Evolutionary conservation across 2,113 vertebrate species (phyloP).

Genomic region (Limanda limanda): DNA sequence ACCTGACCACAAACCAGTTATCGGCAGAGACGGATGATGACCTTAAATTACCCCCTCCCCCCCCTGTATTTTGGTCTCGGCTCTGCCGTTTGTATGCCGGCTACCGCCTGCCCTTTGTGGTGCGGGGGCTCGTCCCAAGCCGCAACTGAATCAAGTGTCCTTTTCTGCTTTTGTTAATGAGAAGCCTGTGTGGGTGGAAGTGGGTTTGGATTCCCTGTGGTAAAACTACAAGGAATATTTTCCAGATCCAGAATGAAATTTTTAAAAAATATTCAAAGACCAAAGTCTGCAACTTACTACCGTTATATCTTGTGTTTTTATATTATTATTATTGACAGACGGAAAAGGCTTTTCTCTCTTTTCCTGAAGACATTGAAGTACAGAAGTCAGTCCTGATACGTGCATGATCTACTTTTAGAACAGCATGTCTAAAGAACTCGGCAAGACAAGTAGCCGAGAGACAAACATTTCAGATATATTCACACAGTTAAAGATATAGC

Average conservation of each 20-base stretch:
- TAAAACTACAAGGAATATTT: conserved; percentile 25
- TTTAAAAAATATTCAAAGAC: background rate
- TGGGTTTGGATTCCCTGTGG: conserved; percentile 25
- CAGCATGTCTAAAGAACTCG: too few relatives aligned
- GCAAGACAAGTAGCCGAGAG: too few relatives aligned
- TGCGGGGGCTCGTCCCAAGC: conserved; percentile 1
- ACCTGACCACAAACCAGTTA: conserved; percentile 59
- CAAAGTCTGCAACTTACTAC: background rate
- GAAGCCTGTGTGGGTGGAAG: conserved; percentile 17
- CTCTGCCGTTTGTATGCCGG: conserved; percentile 26
- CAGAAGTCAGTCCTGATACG: background rate
- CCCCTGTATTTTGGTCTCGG: conserved; percentile 50
- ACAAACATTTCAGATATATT: too few relatives aligned
- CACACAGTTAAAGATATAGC: too few relatives aligned
- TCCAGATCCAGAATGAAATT: conserved; percentile 3
- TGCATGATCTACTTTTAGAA: background rate
- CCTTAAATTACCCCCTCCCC: conserved; percentile 55
- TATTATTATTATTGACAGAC: too few relatives aligned
- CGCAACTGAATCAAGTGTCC: conserved; percentile 28
- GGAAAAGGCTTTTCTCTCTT: too few relatives aligned
- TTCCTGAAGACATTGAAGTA: too few relatives aligned
- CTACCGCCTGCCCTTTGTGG: background rate
- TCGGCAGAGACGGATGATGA: conserved; percentile 46
- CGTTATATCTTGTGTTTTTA: background rate
- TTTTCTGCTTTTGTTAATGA: conserved; percentile 39